A percentile compares a stretch with the other conserved stretches of the same genome.
Conservation (phyloP, 2,888 invertebrate genomes). For the Andrena minutula region DNA sequence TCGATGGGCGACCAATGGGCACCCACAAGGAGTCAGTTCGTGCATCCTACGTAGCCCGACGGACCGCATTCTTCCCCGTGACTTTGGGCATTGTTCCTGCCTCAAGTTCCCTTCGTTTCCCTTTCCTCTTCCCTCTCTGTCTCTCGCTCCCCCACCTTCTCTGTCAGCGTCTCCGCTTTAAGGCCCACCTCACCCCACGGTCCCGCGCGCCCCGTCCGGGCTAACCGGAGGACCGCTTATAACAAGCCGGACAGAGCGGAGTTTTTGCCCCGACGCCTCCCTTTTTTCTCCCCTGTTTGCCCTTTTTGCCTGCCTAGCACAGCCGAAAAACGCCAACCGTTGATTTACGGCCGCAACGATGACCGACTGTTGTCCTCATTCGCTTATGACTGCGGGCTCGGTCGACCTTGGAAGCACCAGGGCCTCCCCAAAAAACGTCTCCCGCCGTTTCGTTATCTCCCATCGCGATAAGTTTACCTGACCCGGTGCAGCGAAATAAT, state of each 20-base stretch:
- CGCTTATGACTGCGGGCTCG: constrained; percentile 68
- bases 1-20: constrained; percentile 63
- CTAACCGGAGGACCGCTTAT: constrained; percentile 74
- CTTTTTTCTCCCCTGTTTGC: constrained; percentile 70
- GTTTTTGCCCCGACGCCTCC: constrained; percentile 75
- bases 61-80: constrained; percentile 84
- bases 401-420: constrained; percentile 59
- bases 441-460: constrained; percentile 51
- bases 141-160: constrained; percentile 53
- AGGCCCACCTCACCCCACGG: constrained; percentile 65
- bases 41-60: constrained; percentile 79
- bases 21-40: constrained; percentile 60
- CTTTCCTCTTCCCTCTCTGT: constrained; percentile 65
- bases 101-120: constrained; percentile 68
- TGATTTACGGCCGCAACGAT: constrained; percentile 83
- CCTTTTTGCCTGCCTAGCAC: constrained; percentile 61
- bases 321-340: constrained; percentile 80
- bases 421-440: constrained; percentile 21
- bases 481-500: constrained; percentile 45
- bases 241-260: constrained; percentile 79
- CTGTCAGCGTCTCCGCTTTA: constrained; percentile 59
- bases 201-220: constrained; percentile 53
- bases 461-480: constrained; percentile 56
- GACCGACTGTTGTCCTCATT: constrained; percentile 83
- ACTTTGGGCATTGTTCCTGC: constrained; percentile 84